phyloP scores from a whole-genome alignment of 2,888 invertebrate species.

The Brassicogethes aeneus region DNA sequence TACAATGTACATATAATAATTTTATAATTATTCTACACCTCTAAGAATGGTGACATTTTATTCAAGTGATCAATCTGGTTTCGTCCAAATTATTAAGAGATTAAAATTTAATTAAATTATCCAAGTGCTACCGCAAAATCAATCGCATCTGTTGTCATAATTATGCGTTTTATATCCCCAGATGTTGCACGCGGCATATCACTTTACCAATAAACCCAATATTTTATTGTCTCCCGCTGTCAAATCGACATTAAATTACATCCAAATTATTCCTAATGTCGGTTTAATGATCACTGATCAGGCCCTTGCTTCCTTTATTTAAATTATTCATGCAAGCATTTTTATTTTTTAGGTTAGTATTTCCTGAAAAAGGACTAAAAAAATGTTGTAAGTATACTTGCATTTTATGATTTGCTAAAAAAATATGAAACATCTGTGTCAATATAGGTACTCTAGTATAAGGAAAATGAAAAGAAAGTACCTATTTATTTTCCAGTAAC shows the following conservation, averaged over 20 bases:
- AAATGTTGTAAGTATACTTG: too few relatives aligned
- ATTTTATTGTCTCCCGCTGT: neutral
- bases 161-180: neutral
- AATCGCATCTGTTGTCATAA: neutral
- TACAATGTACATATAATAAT: too few relatives aligned
- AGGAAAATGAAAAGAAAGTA: too few relatives aligned
- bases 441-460: too few relatives aligned
- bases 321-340: neutral
- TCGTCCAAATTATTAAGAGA: neutral
- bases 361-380: too few relatives aligned
- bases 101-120: neutral
- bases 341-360: neutral
- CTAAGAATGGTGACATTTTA: too few relatives aligned
- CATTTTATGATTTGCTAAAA: too few relatives aligned
- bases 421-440: too few relatives aligned
- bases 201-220: neutral
- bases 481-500: too few relatives aligned
- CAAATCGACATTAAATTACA: conserved; percentile 1
- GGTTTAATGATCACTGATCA: neutral
- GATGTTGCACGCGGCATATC: neutral
- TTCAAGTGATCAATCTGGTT: too few relatives aligned
- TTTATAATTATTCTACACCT: too few relatives aligned
- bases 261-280: neutral
- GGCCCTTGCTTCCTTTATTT: neutral
- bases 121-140: neutral